These are phyloP conservation scores for Drosophila nasuta DNA, from an alignment of 1,140 invertebrate genomes.

Conservation along the genomic window DNA sequence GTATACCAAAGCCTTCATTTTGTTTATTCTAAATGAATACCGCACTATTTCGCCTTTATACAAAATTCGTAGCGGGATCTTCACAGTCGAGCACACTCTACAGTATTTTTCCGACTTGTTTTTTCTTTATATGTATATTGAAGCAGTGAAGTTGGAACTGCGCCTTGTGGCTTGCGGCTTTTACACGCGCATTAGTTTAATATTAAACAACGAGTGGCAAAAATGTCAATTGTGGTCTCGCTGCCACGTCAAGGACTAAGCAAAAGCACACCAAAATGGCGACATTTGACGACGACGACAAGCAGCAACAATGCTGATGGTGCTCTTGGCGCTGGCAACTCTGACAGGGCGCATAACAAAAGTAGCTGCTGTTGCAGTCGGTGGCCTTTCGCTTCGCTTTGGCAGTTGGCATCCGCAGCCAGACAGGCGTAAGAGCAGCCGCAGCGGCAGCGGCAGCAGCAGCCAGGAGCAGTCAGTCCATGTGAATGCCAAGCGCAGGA, in stretches of 20 bases:
- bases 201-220: conserved; percentile 69
- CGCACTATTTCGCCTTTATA: too few relatives aligned
- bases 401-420: conserved; percentile 59
- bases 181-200: conserved; percentile 64
- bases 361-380: conserved; percentile 42
- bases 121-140: too few relatives aligned
- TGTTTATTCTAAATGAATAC: too few relatives aligned
- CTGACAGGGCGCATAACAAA: conserved; percentile 16
- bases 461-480: conserved; percentile 40
- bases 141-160: background rate
- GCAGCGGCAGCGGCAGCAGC: conserved; percentile 38
- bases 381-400: conserved; percentile 29
- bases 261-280: conserved; percentile 40
- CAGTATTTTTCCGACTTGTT: too few relatives aligned
- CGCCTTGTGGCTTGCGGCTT: conserved; percentile 40
- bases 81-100: too few relatives aligned
- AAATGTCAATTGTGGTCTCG: conserved; percentile 60
- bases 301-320: conserved; percentile 35
- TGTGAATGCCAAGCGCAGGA: conserved; percentile 55
- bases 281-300: conserved; percentile 18
- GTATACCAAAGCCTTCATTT: too few relatives aligned
- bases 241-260: conserved; percentile 48
- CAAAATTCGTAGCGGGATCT: too few relatives aligned
- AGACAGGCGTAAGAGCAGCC: conserved; percentile 45
- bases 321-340: conserved; percentile 44